Evolutionary conservation across 2,888 invertebrate genomes (phyloP).

Genomic region (Spodoptera picta): DNA sequence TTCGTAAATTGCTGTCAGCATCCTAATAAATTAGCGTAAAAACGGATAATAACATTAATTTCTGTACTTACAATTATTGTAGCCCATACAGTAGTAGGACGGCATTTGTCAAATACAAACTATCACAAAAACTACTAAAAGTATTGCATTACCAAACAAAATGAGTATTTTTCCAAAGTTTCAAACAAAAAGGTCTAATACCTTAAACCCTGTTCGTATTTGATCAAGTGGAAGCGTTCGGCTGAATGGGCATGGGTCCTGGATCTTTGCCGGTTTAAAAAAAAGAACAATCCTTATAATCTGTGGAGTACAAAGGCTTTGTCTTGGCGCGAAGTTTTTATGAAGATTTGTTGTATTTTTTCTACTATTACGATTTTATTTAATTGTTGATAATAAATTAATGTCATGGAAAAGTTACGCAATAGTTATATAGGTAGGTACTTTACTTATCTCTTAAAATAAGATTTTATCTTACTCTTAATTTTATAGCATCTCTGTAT

Average conservation of each 20-base stretch:
- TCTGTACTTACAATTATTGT: too few relatives aligned
- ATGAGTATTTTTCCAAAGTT: slow-evolving; percentile 38
- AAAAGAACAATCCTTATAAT: slow-evolving; percentile 50
- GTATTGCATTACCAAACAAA: slow-evolving; percentile 54
- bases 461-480: too few relatives aligned
- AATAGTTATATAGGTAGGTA: too few relatives aligned
- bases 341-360: background rate
- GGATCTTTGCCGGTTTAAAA: slow-evolving; percentile 50
- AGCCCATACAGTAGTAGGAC: background rate
- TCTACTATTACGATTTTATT: background rate
- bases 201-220: slow-evolving; percentile 66
- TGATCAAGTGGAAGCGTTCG: slow-evolving; percentile 71
- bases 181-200: slow-evolving; percentile 63
- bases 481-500: too few relatives aligned
- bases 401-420: too few relatives aligned
- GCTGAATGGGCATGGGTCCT: slow-evolving; percentile 61
- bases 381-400: too few relatives aligned
- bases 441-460: too few relatives aligned
- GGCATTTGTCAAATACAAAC: slow-evolving; percentile 1
- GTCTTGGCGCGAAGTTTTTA: slow-evolving; percentile 43
- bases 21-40: too few relatives aligned
- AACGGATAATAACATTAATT: too few relatives aligned
- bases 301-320: slow-evolving; percentile 52
- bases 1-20: too few relatives aligned
- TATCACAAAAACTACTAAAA: slow-evolving; percentile 26